Conservation (phyloP, 2,797 vertebrate genomes). For the Sparus aurata region DNA sequence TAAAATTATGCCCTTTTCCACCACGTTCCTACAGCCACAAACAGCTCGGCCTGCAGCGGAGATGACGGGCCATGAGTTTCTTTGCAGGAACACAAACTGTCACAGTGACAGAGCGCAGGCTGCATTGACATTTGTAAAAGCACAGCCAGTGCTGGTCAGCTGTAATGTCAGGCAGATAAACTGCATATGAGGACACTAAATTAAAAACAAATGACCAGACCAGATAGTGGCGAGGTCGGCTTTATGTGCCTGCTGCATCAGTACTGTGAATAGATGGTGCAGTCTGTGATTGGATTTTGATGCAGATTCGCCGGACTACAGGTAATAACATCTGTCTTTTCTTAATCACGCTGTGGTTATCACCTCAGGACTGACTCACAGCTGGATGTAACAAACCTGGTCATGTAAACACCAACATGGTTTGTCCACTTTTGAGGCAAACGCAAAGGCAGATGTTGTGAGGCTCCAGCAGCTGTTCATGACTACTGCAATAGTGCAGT, state of each 20-base stretch:
- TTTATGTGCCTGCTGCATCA: constrained; percentile 20
- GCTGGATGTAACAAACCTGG: not conserved
- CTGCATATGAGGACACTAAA: constrained; percentile 53
- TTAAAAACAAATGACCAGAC: constrained; percentile 25
- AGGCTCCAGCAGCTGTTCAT: not conserved
- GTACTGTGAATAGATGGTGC: not conserved
- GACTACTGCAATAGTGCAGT: not conserved
- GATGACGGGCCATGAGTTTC: constrained; percentile 20
- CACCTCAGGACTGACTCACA: not conserved
- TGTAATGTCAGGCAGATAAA: constrained; percentile 67
- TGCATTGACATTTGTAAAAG: constrained; percentile 66
- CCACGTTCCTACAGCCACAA: not conserved
- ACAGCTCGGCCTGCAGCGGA: constrained; percentile 5
- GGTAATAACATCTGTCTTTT: constrained; percentile 5
- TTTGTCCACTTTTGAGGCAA: not conserved
- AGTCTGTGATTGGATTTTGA: constrained; percentile 1
- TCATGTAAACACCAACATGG: not conserved
- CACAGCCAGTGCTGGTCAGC: constrained; percentile 67
- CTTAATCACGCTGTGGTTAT: not conserved
- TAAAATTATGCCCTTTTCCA: not conserved
- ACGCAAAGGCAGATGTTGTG: not conserved
- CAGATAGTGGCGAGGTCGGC: not conserved
- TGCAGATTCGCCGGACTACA: not conserved
- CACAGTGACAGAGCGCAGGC: constrained; percentile 59
- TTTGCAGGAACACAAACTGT: constrained; percentile 51